A percentile compares a stretch with the other conserved stretches of the same genome.
Evolutionary conservation across 1,140 invertebrate species (phyloP).

Genomic region (Drosophila paulistorum): DNA sequence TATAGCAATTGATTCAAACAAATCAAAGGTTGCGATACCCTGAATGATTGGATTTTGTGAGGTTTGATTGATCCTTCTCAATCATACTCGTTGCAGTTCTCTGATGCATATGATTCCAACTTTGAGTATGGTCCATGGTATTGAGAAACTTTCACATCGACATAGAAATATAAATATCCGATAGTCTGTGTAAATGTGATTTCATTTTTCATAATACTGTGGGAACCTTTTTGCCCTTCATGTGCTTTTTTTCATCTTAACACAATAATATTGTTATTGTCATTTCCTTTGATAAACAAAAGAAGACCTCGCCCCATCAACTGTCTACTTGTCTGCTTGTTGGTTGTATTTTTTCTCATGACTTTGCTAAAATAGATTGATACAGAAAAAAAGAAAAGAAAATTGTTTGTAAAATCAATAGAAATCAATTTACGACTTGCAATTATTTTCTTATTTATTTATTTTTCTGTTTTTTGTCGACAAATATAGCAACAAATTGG

Average conservation of each 20-base stretch:
- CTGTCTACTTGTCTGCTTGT: background rate
- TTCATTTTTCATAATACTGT: slow-evolving; percentile 16
- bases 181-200: background rate
- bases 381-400: slow-evolving; percentile 17
- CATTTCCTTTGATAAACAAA: slow-evolving; percentile 47
- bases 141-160: slow-evolving; percentile 1
- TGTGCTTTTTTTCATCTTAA: slow-evolving; percentile 1
- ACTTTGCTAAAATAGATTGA: slow-evolving; percentile 40
- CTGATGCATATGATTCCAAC: too few relatives aligned
- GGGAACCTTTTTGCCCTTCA: background rate
- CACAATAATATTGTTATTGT: slow-evolving; percentile 44
- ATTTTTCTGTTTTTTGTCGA: slow-evolving; percentile 9
- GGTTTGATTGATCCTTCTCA: too few relatives aligned
- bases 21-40: too few relatives aligned
- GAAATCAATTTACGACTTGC: slow-evolving; percentile 61
- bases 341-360: slow-evolving; percentile 37
- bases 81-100: too few relatives aligned
- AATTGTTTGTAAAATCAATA: slow-evolving; percentile 47
- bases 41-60: too few relatives aligned
- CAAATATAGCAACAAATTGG: slow-evolving; percentile 52
- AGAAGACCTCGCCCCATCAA: slow-evolving; percentile 11
- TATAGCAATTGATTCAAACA: too few relatives aligned
- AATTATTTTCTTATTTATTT: slow-evolving; percentile 56
- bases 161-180: background rate
- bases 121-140: too few relatives aligned